Base-by-base conservation (phyloP, 2,888 invertebrate genomes). In the Rosalia funebris region DNA sequence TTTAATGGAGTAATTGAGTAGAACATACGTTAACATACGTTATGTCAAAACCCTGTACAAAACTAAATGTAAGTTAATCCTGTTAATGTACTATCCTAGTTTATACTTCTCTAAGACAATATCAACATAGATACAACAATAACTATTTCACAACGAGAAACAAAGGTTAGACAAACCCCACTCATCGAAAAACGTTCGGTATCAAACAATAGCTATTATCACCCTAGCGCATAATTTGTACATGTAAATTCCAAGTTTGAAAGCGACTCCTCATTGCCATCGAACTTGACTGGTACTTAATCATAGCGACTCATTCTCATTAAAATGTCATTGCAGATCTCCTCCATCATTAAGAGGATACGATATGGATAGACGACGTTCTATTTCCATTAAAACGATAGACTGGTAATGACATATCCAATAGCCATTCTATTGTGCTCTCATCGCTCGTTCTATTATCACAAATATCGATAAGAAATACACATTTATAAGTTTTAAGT, bases 171-270 rank as follows among this genome's bases (percentile, higher is more conserved):
- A n/a, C n/a, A n/a, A n/a, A n/a, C 39, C 20, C 4, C 25, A 19
- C 41, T 39, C 20, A 12, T 25, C 10, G 12, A 50, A 50, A 50
- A 50, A n/a, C 39, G 12, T 19, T 11, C 20, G 12, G 14, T 50
- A 50, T 45, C 42, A 50, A 44, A 57, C 39, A 47, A 46, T 53
- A 57, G 54, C 57, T 57, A 55, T 53, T 39, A 47, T 19, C 31
- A 46, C 53, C 60, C 36, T 32, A 55, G 55, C 39, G 39, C 39
- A 53, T 50, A 64, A 64, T 61, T 64, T 64, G 60, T 63, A 63
- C 63, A 60, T 69, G 70, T 68, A 65, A 70, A 69, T 71, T 69
- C 57, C 65, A 59, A 59, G 62, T 65, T 65, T 41, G 59, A 60
- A 50, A 59, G 20, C 62, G 60, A 65, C 69, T 69, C 68, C 63